Base-by-base conservation (phyloP, 2,888 invertebrate species). In the Odontothrips loti region DNA sequence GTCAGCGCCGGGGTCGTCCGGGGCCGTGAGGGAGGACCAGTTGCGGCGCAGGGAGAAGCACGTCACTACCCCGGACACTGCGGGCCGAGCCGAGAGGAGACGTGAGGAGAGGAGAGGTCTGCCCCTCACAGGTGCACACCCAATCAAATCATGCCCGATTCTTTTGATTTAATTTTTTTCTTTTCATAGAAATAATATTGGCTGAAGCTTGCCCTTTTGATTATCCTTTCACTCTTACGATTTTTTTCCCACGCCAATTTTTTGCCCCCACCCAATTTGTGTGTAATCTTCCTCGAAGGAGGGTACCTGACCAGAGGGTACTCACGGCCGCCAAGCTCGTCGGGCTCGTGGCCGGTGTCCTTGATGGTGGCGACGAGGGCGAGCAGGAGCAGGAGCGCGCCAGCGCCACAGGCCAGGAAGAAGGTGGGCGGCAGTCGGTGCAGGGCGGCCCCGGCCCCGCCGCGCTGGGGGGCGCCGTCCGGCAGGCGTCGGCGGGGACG, bases 11-110 rank as follows among this genome's bases (percentile, higher is more conserved):
- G 89, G 88, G 0, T 90, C 89, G 29, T 89, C 90, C 20, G 91
- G 85, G 83, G 94, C 88, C 85, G 90, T 90, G 80, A 86, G 86
- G 12, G 91, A 85, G 29, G 93, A 92, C 82, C 90, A 90, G 85
- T 92, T 91, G 8, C 68, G 68, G 27, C 68, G 68, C 12, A 93
- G 87, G 0, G 94, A 94, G 87, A 94, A 94, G 0, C 91, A 89
- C 85, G 90, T 88, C 83, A 75, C 68, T 10, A 27, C 68, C 23
- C 68, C 68, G 85, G 83, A 23, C 68, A 75, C 34, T 43, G 34
- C 34, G 34, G 34, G 3, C 34, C 34, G 34, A 43, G 34, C 51
- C 17, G 51, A 11, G 17, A 51, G 48, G 48, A 12, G 48, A 9
- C 48, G 48, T 48, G 10, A 48, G 48, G 12, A n/a, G n/a, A n/a